phyloP scores from a whole-genome alignment of 2,888 invertebrate genomes.

The Drosophila percnosoma region DNA sequence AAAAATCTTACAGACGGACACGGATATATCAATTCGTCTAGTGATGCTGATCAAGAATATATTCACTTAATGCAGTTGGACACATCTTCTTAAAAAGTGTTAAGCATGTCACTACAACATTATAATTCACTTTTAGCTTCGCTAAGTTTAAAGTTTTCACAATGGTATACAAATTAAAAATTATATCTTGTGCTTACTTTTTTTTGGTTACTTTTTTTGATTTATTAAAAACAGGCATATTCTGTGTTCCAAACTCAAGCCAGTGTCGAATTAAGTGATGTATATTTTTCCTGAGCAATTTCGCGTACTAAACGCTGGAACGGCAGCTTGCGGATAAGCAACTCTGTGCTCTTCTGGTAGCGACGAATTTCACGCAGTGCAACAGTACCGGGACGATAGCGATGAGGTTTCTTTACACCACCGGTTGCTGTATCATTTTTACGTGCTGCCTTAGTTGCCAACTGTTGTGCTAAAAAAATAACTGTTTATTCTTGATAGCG shows the following conservation, averaged over 20 bases:
- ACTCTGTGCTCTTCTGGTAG: too few species aligned
- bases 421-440: too few species aligned
- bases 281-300: too few species aligned
- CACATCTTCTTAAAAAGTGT: not conserved
- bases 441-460: too few species aligned
- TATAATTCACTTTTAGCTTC: not conserved
- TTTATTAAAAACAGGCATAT: not conserved
- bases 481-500: too few species aligned
- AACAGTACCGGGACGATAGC: too few species aligned
- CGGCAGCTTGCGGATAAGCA: too few species aligned
- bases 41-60: not conserved
- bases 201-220: not conserved
- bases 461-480: too few species aligned
- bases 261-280: not conserved
- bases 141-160: not conserved
- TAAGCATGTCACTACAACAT: not conserved
- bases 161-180: not conserved
- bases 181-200: not conserved
- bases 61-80: not conserved
- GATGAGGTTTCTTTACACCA: too few species aligned
- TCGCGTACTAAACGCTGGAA: too few species aligned
- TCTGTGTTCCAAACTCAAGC: not conserved
- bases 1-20: not conserved
- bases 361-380: too few species aligned
- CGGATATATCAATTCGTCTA: not conserved